Base-by-base conservation (phyloP, 92 coral and sea anemone genomes). In the Actinostola sp. region DNA sequence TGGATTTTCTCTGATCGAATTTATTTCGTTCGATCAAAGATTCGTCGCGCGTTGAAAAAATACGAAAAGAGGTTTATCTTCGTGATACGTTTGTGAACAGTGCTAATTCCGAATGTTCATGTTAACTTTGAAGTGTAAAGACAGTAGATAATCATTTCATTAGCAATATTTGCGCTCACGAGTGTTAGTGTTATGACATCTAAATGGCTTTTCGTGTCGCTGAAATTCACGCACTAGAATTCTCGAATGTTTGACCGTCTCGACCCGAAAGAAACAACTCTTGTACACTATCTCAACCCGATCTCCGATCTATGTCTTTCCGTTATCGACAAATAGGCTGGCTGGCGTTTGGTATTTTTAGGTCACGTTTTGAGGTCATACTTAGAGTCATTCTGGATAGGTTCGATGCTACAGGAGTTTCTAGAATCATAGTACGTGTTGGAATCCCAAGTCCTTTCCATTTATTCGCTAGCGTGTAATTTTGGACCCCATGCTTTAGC, bases 291-390 rank as follows among this genome's bases (percentile, higher is more conserved):
- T n/a, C n/a, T n/a, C n/a, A n/a, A 34, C n/a, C n/a, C 31, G 1
- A 31, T 34, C 38, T 61, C 66, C 19, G 17, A 21, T 41, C 20
- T 10, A 39, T 44, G n/a, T 15, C 19, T 43, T 39, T 64, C 36
- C 41, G 3, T 13, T 48, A 67, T 67, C 72, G 19, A 11, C 17
- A 67, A 31, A 45, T 34, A n/a, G 31, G n/a, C 42, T 27, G 55
- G n/a, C n/a, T n/a, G n/a, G 1, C 12, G 15, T 48, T 28, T 28
- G 72, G 72, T 29, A 67, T 67, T 49, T 67, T 21, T 67, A 16
- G 72, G 72, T 67, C 72, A 67, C 5, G 15, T 14, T 42, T 45
- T 26, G 56, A 16, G 72, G 72, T 67, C 72, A 67, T 48, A 30
- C 9, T 17, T n/a, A 0, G 29, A 28, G 66, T 26, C 66, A 44